Evolutionary conservation across 2,888 invertebrate species (phyloP).

Genomic region (Alviniconcha strummeri): DNA sequence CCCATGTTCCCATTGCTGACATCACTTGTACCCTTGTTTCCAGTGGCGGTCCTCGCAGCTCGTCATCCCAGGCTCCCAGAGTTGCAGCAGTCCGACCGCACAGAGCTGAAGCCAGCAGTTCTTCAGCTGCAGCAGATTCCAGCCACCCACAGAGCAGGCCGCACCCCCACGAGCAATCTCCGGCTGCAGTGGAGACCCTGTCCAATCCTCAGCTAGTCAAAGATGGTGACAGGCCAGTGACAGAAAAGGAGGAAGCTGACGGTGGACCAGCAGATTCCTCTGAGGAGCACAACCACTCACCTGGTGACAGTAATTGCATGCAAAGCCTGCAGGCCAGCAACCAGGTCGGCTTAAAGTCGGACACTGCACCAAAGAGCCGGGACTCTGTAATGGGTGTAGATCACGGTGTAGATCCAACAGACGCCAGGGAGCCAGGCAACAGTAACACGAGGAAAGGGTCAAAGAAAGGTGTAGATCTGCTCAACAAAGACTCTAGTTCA

Average conservation of each 20-base stretch:
- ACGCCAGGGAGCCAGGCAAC: no score
- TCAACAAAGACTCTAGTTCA: no score
- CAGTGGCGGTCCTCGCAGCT: conserved; percentile 18
- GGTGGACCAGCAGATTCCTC: not conserved
- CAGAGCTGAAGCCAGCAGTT: conserved; percentile 16
- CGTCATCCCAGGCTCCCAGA: conserved; percentile 6
- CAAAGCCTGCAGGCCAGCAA: no score
- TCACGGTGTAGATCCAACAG: no score
- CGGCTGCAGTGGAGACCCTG: not conserved
- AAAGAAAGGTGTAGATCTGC: no score
- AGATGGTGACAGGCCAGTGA: not conserved
- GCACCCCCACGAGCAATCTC: not conserved
- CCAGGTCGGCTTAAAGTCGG: no score
- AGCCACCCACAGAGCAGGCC: conserved; percentile 1
- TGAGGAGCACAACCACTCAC: no score
- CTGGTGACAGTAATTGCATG: no score
- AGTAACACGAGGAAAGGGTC: no score
- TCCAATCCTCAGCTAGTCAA: not conserved
- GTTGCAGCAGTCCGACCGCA: conserved; percentile 32
- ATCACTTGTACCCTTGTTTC: not conserved
- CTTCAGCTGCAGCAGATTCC: not conserved
- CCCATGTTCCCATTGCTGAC: no score
- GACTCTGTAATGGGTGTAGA: no score
- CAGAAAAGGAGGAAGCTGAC: not conserved
- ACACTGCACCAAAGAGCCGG: no score